Base-by-base conservation (phyloP, 2,888 invertebrate species). In the Hyppa rectilinea region DNA sequence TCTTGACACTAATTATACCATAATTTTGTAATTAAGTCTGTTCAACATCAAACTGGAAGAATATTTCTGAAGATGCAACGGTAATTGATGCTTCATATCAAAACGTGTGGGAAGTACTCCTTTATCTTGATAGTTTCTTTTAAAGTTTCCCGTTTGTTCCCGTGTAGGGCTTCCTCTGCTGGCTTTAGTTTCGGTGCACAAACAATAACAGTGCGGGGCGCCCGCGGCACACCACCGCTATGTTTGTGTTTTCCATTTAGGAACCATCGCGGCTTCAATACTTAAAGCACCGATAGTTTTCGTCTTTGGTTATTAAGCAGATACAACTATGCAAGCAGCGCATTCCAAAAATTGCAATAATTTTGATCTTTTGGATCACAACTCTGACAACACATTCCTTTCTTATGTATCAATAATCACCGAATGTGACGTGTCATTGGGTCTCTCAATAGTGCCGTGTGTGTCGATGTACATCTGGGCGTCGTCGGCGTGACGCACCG, bases 231-330 rank as follows among this genome's bases (percentile, higher is more conserved):
- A 85, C 84, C 87, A 83, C 87, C 85, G 80, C 83, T 59, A 71
- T 95, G 94, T 95, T 95, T 95, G 93, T 93, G 92, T 95, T 95
- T 91, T 87, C 88, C 90, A 92, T 94, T 94, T 91, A 92, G 91
- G 85, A 90, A 79, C 91, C 88, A 90, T 90, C 89, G 90, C 84
- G 90, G 92, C 89, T 91, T 91, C 87, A 88, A 78, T 82, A 86
- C 85, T 89, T 86, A 85, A 60, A 83, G 83, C 56, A 76, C 73
- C 75, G 78, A 80, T 87, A 85, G 86, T 87, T 85, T 76, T 75
- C 78, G 69, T 71, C 49, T 78, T 77, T 74, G 72, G 79, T 82
- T 83, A 74, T 71, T 68, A 63, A 61, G 43, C 75, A 74, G 75
- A 79, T 72, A 66, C 10, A 78, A 58, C 64, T 52, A 68, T 66